Base-by-base conservation (phyloP, 92 coral and sea anemone species). In the Nematostella vectensis region DNA sequence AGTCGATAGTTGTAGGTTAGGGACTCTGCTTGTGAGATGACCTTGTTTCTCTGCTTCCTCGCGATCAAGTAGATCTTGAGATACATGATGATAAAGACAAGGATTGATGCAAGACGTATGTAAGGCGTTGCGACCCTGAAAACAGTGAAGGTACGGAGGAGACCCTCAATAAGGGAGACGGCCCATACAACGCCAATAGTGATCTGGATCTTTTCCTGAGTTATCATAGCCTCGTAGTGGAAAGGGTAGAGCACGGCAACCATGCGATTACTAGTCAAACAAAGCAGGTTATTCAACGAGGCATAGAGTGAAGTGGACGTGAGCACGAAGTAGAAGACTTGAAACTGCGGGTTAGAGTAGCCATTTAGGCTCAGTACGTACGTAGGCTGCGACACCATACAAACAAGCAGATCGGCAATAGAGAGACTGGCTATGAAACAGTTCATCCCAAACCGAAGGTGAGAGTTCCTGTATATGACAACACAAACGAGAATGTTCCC, bases 301-400 rank as follows among this genome's bases (percentile, higher is more conserved):
- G 72, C 70, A 47, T 79, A 77, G 18, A 79, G 60, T 25, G 80
- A 65, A 26, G 71, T 57, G 58, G 77, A 79, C 13, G 87, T 67
- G n/a, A 73, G 55, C 1, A 72, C 58, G 21, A 31, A 66, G 63
- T 79, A 72, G 65, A 79, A 67, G 45, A 68, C 21, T 30, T 18
- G 17, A 25, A 79, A 73, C 30, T 62, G 30, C 20, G 20, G 17
- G 6, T 57, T 4, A 29, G 54, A 54, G 61, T 58, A 72, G 0
- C 71, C 68, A 58, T 62, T 67, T n/a, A 79, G 54, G 28, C 68
- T 72, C 18, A 65, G 65, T 3, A 79, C 55, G 59, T 79, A 79
- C 3, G 61, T 20, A 1, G 86, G 80, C 48, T 79, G 86, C 11
- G 80, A 69, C 47, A 79, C 25, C 27, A 71, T 31, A 50, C 80